These are phyloP conservation scores for Eueides isabella DNA, from an alignment of 1,140 invertebrate genomes.

Conservation along the genomic window DNA sequence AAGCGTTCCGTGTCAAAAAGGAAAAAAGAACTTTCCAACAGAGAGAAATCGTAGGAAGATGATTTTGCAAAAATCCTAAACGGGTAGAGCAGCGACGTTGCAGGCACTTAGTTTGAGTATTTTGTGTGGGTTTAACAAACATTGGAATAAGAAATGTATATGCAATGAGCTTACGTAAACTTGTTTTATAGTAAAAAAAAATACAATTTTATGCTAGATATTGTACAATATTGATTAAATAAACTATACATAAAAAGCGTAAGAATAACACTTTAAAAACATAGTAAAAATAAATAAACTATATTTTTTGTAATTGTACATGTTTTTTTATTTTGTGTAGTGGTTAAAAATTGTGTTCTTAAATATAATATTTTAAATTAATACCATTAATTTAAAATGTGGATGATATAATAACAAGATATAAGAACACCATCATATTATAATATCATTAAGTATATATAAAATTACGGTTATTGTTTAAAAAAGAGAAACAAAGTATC, in stretches of 20 bases:
- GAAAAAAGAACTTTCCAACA: conserved; percentile 26
- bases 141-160: conserved; percentile 19
- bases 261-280: too few relatives aligned
- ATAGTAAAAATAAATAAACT: too few relatives aligned
- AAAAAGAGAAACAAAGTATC: neutral
- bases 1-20: conserved; percentile 21
- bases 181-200: neutral
- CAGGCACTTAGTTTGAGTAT: conserved; percentile 28
- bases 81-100: conserved; percentile 16
- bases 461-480: too few relatives aligned
- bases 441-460: too few relatives aligned
- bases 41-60: conserved; percentile 34
- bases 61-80: conserved; percentile 33
- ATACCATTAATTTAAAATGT: too few relatives aligned
- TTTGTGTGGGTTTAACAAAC: conserved; percentile 27
- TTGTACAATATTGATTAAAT: neutral
- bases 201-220: neutral
- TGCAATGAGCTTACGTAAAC: neutral
- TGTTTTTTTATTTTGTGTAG: too few relatives aligned
- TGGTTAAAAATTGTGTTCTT: too few relatives aligned
- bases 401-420: too few relatives aligned
- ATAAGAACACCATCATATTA: too few relatives aligned
- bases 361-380: too few relatives aligned
- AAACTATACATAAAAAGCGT: too few relatives aligned
- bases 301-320: too few relatives aligned